phyloP scores from a whole-genome alignment of 2,113 vertebrate species.

The Oreochromis tanganicae region DNA sequence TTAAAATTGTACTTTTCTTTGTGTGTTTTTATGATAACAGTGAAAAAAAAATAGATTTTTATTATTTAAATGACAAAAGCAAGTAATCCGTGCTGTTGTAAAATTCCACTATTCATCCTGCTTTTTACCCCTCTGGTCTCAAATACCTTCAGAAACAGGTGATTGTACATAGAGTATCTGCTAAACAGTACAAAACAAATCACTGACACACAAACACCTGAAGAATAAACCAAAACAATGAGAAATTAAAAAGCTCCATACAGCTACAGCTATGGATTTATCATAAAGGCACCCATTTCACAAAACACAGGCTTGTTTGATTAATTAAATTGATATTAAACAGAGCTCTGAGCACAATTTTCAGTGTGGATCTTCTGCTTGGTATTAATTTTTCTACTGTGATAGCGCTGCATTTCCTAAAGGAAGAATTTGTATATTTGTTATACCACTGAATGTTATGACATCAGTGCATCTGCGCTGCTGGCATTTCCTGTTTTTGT shows the following conservation, averaged over 20 bases:
- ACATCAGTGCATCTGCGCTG: not conserved
- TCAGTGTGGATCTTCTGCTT: not conserved
- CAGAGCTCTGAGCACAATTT: not conserved
- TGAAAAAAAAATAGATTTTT: not conserved
- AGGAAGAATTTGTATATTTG: not conserved
- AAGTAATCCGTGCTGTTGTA: not conserved
- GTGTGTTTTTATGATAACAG: not conserved
- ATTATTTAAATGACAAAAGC: not conserved
- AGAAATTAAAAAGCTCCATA: not conserved
- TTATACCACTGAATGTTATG: not conserved
- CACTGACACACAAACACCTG: not conserved
- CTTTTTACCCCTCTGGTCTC: not conserved
- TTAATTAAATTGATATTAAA: not conserved
- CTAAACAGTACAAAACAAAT: not conserved
- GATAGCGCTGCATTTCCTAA: not conserved
- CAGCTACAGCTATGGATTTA: not conserved
- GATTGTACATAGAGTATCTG: not conserved
- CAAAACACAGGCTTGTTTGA: not conserved
- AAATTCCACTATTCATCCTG: not conserved
- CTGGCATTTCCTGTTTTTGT: not conserved
- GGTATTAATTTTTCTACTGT: not conserved
- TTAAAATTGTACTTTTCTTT: not conserved
- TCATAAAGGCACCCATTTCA: not conserved
- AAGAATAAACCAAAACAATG: not conserved
- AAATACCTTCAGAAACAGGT: not conserved